A percentile compares a stretch with the other conserved stretches of the same genome.
These are phyloP conservation scores for Microtus oregoni DNA, from an alignment of 2,113 vertebrate genomes.

Conservation along the genomic window DNA sequence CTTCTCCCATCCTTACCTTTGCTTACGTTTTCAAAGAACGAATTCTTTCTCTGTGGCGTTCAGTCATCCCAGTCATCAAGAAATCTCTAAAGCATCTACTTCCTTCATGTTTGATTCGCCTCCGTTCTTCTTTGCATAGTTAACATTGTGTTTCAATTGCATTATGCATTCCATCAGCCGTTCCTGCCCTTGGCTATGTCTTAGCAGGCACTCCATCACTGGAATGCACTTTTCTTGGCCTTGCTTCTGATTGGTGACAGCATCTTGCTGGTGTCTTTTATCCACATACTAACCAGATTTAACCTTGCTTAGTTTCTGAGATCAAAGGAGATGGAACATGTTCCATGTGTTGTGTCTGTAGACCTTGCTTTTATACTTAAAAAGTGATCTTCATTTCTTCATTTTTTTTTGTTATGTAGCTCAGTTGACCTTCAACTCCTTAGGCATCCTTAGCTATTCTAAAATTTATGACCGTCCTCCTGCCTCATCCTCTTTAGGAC, in stretches of 20 bases:
- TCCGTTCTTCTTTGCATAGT: neutral
- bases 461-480: neutral
- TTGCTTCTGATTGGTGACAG: conserved; percentile 36
- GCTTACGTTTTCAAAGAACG: neutral
- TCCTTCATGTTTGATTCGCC: neutral
- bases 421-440: neutral
- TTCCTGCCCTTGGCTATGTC: neutral
- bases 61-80: neutral
- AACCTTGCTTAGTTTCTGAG: neutral
- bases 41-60: neutral
- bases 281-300: neutral
- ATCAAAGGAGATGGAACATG: neutral
- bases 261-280: conserved; percentile 25
- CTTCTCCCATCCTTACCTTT: no score
- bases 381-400: neutral
- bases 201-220: conserved; percentile 29
- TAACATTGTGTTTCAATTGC: conserved; percentile 46
- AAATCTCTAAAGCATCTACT: neutral
- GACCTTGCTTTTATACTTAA: neutral
- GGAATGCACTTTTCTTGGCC: conserved; percentile 3
- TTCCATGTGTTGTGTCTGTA: neutral
- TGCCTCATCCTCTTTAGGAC: neutral
- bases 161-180: conserved; percentile 3
- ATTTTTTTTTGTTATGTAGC: neutral
- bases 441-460: no score